Percentiles rank a stretch among this genome's conserved stretches.
These are phyloP conservation scores for Drosophila ercepeae DNA, from an alignment of 1,140 invertebrate species.

Conservation along the genomic window DNA sequence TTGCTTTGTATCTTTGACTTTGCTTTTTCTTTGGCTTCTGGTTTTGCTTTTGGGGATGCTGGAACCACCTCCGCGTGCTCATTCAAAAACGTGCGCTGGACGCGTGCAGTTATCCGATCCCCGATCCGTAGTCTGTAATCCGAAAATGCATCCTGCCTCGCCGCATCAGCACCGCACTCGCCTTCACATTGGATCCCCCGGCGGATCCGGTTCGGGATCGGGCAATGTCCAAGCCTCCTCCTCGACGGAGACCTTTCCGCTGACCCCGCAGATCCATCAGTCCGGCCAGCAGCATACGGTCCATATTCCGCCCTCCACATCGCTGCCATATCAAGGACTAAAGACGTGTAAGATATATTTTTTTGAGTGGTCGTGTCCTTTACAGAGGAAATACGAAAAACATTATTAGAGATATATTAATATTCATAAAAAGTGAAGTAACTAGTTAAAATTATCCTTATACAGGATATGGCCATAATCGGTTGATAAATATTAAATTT, in stretches of 20 bases:
- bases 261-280: constrained; percentile 49
- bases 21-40: constrained; percentile 15
- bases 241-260: constrained; percentile 51
- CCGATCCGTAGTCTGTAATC: neutral
- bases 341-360: constrained; percentile 67
- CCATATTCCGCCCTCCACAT: constrained; percentile 47
- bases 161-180: constrained; percentile 75
- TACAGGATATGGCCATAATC: too few species aligned
- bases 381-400: neutral
- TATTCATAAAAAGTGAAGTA: too few species aligned
- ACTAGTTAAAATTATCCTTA: too few species aligned
- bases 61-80: constrained; percentile 29
- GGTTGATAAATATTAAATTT: too few species aligned
- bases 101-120: constrained; percentile 61
- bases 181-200: constrained; percentile 41
- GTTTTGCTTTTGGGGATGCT: neutral
- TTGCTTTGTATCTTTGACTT: constrained; percentile 11
- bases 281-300: constrained; percentile 48
- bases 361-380: neutral
- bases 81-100: constrained; percentile 70
- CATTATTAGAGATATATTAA: too few species aligned
- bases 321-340: constrained; percentile 72
- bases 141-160: constrained; percentile 71
- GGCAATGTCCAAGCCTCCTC: constrained; percentile 41
- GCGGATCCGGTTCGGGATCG: constrained; percentile 27